A percentile compares a stretch with the other conserved stretches of the same genome.
These are phyloP conservation scores for Campoletis sonorensis DNA, from an alignment of 1,140 invertebrate species.

Conservation along the genomic window DNA sequence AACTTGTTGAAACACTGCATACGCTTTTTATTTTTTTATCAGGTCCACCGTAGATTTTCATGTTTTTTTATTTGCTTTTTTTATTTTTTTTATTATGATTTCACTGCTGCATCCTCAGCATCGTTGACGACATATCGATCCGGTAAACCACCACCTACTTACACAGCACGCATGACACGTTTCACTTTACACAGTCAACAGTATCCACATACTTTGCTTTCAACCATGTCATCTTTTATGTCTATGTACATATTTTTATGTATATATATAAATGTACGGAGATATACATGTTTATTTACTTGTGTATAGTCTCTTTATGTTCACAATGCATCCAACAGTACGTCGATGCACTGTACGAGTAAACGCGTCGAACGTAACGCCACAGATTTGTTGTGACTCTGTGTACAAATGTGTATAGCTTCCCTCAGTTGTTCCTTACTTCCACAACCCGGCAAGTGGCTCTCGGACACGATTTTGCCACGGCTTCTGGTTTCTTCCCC, in stretches of 20 bases:
- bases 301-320: slow-evolving; percentile 5
- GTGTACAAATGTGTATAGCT: neutral
- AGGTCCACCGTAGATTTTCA: slow-evolving; percentile 8
- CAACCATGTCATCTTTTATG: neutral
- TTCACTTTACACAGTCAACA: slow-evolving; percentile 51
- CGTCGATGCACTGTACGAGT: neutral
- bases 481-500: neutral
- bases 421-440: slow-evolving; percentile 8
- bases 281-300: neutral
- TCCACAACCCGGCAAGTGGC: neutral
- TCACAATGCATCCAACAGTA: slow-evolving; percentile 26
- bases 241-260: neutral
- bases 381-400: slow-evolving; percentile 7
- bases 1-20: neutral
- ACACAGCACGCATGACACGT: slow-evolving; percentile 55
- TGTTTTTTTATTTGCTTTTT: slow-evolving; percentile 46
- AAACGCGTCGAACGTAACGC: slow-evolving; percentile 30
- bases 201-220: slow-evolving; percentile 18
- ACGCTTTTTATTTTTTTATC: neutral
- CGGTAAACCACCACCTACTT: slow-evolving; percentile 53
- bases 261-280: neutral
- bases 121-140: slow-evolving; percentile 47
- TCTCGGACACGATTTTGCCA: neutral
- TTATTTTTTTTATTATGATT: no score
- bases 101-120: slow-evolving; percentile 48